Percentiles rank a stretch among this genome's conserved stretches.
phyloP scores from a whole-genome alignment of 2,113 vertebrate genomes.

The Kryptolebias marmoratus region DNA sequence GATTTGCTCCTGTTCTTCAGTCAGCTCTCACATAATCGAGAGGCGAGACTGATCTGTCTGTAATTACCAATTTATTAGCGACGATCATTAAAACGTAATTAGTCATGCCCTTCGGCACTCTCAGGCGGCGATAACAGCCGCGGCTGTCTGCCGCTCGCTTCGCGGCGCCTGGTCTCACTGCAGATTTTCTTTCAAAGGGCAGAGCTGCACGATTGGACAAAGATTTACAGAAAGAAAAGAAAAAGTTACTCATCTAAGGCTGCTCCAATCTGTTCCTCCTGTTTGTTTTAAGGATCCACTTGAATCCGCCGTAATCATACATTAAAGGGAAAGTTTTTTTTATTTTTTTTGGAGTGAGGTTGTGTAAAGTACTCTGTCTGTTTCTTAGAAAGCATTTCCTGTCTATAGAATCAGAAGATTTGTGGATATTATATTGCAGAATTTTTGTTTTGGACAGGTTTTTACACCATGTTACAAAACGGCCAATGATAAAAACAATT shows the following conservation, averaged over 20 bases:
- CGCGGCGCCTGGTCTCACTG: conserved; percentile 45
- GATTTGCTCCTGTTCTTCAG: conserved; percentile 54
- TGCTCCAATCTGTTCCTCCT: conserved; percentile 62
- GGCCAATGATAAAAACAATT: too few species aligned
- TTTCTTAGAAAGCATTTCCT: too few species aligned
- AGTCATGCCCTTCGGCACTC: conserved; percentile 50
- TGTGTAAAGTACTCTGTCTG: neutral
- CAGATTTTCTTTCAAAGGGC: conserved; percentile 42
- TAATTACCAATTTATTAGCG: conserved; percentile 68
- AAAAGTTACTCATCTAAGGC: conserved; percentile 37
- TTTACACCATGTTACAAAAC: too few species aligned
- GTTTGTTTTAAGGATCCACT: conserved; percentile 83
- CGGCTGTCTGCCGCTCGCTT: conserved; percentile 40
- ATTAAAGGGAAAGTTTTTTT: neutral
- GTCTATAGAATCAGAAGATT: neutral
- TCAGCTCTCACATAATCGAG: conserved; percentile 50
- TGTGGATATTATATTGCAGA: neutral
- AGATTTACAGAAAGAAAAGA: conserved; percentile 13
- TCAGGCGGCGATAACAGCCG: conserved; percentile 36
- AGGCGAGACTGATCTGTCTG: conserved; percentile 64
- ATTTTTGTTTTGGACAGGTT: too few species aligned
- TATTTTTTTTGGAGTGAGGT: neutral
- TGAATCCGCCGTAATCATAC: conserved; percentile 29
- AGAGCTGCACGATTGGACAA: conserved; percentile 63
- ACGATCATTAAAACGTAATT: conserved; percentile 65